phyloP scores from a whole-genome alignment of 2,113 vertebrate genomes.

The Crotalus helleri region DNA sequence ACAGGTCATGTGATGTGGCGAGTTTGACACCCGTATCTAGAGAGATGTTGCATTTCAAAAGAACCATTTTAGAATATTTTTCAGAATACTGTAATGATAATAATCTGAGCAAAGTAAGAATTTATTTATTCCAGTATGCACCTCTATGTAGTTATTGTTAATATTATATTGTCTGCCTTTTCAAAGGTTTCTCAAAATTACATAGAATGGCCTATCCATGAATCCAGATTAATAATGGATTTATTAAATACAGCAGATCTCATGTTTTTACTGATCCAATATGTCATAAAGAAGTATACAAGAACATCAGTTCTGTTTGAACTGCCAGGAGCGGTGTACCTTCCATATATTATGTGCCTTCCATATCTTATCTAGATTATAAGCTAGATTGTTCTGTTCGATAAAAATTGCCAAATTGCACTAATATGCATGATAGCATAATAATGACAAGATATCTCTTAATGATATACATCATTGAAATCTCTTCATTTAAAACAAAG shows the following conservation, averaged over 20 bases:
- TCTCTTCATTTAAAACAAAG: conserved; percentile 49
- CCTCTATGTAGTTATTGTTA: neutral
- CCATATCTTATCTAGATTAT: conserved; percentile 27
- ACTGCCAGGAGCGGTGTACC: neutral
- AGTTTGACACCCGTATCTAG: no score
- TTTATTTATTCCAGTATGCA: neutral
- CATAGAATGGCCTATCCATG: neutral
- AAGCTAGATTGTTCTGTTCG: conserved; percentile 2
- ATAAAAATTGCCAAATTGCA: conserved; percentile 23
- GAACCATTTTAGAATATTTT: neutral
- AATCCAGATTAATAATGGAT: neutral
- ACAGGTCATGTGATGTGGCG: no score
- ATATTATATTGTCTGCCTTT: neutral
- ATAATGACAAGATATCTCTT: conserved; percentile 32
- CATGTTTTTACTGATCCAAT: neutral
- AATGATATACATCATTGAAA: conserved; percentile 26
- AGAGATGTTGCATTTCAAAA: neutral
- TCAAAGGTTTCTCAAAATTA: neutral
- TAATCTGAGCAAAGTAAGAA: neutral
- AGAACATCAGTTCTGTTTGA: neutral
- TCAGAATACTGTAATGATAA: neutral
- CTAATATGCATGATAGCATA: conserved; percentile 31
- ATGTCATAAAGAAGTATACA: neutral
- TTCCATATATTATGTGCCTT: conserved; percentile 13
- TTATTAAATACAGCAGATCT: neutral